phyloP scores from a whole-genome alignment of 2,113 vertebrate genomes.

The Danionella cerebrum region DNA sequence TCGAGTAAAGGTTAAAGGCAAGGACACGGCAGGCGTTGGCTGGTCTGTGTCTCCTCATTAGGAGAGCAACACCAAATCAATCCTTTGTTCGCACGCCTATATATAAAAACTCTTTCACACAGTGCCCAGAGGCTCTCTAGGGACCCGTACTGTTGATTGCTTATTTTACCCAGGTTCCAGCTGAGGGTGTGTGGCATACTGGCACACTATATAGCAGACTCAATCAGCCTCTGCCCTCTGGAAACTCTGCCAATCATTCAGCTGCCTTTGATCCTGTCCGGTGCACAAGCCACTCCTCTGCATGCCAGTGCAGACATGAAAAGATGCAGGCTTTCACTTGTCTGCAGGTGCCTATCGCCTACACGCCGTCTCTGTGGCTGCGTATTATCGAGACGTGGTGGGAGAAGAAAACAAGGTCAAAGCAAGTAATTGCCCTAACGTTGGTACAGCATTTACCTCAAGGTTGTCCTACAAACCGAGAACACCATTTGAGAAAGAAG shows the following conservation, averaged over 20 bases:
- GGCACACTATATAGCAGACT: conserved; percentile 37
- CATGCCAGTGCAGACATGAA: conserved; percentile 22
- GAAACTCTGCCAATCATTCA: conserved; percentile 51
- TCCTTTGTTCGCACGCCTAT: neutral
- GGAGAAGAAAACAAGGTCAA: conserved; percentile 38
- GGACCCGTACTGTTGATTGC: conserved; percentile 53
- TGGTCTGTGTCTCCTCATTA: conserved; percentile 55
- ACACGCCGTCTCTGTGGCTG: conserved; percentile 30
- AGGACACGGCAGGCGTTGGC: conserved; percentile 49
- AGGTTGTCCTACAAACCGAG: neutral
- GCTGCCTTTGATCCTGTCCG: conserved; percentile 38
- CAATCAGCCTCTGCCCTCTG: conserved; percentile 42
- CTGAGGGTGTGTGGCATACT: conserved; percentile 32
- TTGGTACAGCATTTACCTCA: neutral
- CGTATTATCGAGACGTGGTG: conserved; percentile 17
- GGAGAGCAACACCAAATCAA: conserved; percentile 49
- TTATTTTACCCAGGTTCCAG: conserved; percentile 47
- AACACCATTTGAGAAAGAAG: neutral
- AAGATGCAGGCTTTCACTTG: conserved; percentile 20
- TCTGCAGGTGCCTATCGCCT: conserved; percentile 38
- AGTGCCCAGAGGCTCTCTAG: conserved; percentile 1
- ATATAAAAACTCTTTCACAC: neutral
- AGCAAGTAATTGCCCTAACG: conserved; percentile 29
- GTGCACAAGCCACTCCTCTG: conserved; percentile 7
- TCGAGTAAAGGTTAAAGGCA: conserved; percentile 66